Evolutionary conservation across 2,797 vertebrate species (phyloP), one percentile per base, ranked within the genome.

Genomic region (Sebastes vulpes): DNA sequence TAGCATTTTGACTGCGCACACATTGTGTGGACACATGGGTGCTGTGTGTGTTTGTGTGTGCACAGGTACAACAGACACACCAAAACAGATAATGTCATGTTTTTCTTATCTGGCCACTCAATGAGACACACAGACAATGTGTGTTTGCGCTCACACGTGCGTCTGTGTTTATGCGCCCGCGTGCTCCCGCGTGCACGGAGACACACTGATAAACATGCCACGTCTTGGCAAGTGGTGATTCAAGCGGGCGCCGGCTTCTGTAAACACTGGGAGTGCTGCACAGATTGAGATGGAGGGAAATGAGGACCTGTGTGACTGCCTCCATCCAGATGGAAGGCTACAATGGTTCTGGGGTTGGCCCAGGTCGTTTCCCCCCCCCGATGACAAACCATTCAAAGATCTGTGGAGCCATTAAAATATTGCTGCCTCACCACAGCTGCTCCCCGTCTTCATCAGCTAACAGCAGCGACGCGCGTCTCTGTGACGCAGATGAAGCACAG

Each of bases 91-190:
- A 91, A 91, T 86, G 91, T 89, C 89, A 82, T 90, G 82, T 92
- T 90, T 46, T 91, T 84, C 77, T 92, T 91, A 92, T 92, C 89
- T 89, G 89, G 69, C 82, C 77, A 88, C 87, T 91, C 86, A 87
- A 46, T 42, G 77, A 87, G 82, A 90, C 79, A 87, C 84, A 60
- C 20, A 84, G 71, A 90, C 81, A 73, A 52, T 71, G 76, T 84
- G 90, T 63, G 82, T 80, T 78, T 92, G 72, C 81, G 88, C 78
- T 75, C 79, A 50, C 72, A 50, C 74, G 77, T 79, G 78, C 70
- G 61, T 89, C 69, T 81, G 80, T 85, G 74, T 84, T 82, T 85
- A 71, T 84, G 90, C 58, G 79, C 29, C 50, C 29, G 72, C 11
- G 88, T 77, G 77, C 59, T 64, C 9, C 50, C 29, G 72, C 11